Evolutionary conservation across 2,113 vertebrate genomes (phyloP).

Genomic region (Campylorhamphus procurvoides): DNA sequence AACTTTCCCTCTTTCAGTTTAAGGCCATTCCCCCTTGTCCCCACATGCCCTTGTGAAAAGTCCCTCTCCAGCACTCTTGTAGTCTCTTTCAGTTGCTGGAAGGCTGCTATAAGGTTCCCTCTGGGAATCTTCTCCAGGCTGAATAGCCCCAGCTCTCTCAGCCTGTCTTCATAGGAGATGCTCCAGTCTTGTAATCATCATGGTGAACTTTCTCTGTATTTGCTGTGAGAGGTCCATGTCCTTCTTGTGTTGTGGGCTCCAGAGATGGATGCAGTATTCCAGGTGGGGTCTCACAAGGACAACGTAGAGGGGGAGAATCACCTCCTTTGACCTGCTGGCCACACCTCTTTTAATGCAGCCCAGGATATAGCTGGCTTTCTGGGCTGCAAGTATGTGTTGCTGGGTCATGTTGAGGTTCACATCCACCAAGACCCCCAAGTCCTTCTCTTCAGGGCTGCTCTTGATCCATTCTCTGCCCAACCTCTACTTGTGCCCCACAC

Average conservation of each 20-base stretch:
- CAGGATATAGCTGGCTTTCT: neutral
- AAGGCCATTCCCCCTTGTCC: neutral
- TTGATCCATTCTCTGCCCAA: neutral
- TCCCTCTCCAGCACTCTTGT: neutral
- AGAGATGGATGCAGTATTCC: neutral
- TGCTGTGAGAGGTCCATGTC: neutral
- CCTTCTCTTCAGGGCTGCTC: neutral
- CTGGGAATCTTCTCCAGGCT: neutral
- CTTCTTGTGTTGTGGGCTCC: neutral
- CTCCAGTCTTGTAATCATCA: neutral
- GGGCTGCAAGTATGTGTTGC: neutral
- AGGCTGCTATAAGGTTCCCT: neutral
- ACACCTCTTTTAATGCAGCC: accelerated
- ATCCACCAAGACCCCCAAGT: too few relatives aligned
- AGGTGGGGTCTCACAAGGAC: neutral
- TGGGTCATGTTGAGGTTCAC: neutral
- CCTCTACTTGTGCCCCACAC: neutral
- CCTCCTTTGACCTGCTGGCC: neutral
- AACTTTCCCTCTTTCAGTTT: too few relatives aligned
- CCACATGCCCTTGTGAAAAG: neutral
- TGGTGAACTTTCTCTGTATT: neutral
- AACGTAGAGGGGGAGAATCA: neutral
- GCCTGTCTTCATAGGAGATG: neutral
- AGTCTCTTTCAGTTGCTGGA: neutral
- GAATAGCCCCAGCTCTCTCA: neutral